A percentile compares a stretch with the other conserved stretches of the same genome.
Evolutionary conservation across 2,113 vertebrate genomes (phyloP).

Genomic region (Tonatia bakeri): DNA sequence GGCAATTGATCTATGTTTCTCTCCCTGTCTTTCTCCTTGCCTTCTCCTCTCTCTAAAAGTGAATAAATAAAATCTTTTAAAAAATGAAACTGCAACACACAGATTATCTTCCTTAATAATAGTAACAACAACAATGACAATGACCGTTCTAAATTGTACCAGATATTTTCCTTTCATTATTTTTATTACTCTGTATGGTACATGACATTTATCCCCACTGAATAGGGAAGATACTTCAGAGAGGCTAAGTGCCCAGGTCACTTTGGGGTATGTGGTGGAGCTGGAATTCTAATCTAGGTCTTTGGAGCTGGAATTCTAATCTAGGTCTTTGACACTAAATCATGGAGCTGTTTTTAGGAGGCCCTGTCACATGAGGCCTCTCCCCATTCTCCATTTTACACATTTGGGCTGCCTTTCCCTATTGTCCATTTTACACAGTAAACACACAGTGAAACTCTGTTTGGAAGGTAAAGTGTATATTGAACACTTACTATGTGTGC

Average conservation of each 20-base stretch:
- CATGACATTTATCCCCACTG: not conserved
- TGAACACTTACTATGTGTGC: not conserved
- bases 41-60: too few relatives aligned
- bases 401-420: not conserved
- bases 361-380: not conserved
- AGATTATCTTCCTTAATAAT: not conserved
- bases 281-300: not conserved
- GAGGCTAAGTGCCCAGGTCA: not conserved
- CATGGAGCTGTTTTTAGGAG: not conserved
- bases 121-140: not conserved
- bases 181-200: not conserved
- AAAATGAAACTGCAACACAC: not conserved
- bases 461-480: slow-evolving; percentile 4
- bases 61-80: too few relatives aligned
- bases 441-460: not conserved
- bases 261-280: not conserved
- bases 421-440: not conserved
- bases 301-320: not conserved
- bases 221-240: not conserved
- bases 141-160: not conserved
- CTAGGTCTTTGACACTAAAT: not conserved
- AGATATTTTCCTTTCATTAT: slow-evolving; percentile 11
- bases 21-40: too few relatives aligned
- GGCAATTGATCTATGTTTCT: too few relatives aligned
- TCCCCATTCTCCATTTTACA: not conserved